A percentile compares a stretch with the other conserved stretches of the same genome.
Evolutionary conservation across 2,797 vertebrate species (phyloP).

Genomic region (Poecilia velifera): DNA sequence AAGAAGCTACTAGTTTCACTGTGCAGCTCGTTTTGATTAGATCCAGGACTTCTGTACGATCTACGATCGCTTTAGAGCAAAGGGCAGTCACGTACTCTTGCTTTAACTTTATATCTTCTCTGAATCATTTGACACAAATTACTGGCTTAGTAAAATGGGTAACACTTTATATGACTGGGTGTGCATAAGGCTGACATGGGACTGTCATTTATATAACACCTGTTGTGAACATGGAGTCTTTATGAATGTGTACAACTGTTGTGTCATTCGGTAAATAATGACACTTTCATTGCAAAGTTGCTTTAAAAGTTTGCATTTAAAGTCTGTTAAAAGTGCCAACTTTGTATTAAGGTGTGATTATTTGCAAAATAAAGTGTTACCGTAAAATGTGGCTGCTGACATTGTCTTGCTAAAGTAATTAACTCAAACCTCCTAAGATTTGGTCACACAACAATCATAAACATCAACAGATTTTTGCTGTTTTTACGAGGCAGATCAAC

Average conservation of each 20-base stretch:
- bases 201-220: too few relatives aligned
- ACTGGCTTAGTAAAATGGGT: slow-evolving; percentile 16
- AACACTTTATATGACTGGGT: too few relatives aligned
- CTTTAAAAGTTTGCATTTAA: too few relatives aligned
- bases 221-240: too few relatives aligned
- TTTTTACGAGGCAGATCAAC: background rate
- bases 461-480: background rate
- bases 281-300: too few relatives aligned
- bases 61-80: slow-evolving; percentile 32
- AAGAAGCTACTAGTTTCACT: slow-evolving; percentile 25
- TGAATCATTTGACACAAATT: slow-evolving; percentile 40
- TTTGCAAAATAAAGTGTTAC: too few relatives aligned
- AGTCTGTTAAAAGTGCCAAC: too few relatives aligned
- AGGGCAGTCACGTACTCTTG: slow-evolving; percentile 21
- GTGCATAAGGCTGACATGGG: too few relatives aligned
- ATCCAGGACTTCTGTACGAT: slow-evolving; percentile 32
- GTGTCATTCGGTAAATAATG: too few relatives aligned
- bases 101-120: slow-evolving; percentile 36
- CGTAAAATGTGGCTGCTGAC: slow-evolving; percentile 41
- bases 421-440: background rate
- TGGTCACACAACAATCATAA: background rate
- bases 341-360: too few relatives aligned
- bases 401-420: background rate
- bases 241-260: too few relatives aligned
- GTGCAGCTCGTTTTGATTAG: slow-evolving; percentile 28